Evolutionary conservation across 2,113 vertebrate genomes (phyloP), one percentile per base, ranked within the genome.

Genomic region (Sturnus vulgaris): DNA sequence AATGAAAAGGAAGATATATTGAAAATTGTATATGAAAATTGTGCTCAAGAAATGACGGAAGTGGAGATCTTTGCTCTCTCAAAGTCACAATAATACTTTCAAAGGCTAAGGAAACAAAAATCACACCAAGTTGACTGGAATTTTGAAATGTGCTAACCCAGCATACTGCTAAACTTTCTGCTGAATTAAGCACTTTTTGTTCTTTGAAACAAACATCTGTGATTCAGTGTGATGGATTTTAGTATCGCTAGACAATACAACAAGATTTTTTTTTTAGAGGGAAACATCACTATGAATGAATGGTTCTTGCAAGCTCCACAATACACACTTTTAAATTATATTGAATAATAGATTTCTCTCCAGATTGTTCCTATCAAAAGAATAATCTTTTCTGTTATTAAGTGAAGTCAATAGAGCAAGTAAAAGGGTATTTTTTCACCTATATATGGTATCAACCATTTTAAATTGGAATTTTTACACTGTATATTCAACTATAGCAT

Each of bases 151-250:
- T 95, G 94, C 82, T 81, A 88, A 88, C 80, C 94, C 93, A 97
- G 96, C 92, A 94, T 10, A 46, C n/a, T 90, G 90, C 76, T 64
- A 76, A 72, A 63, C 18, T 75, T 96, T 93, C 92, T 96, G 86
- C 93, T 96, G 94, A 93, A 88, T 9, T 60, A 65, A 92, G 94
- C 93, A 95, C n/a, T 68, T 95, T 92, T 88, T 77, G 21, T 56
- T 75, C 92, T 96, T 92, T 94, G 88, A 93, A 95, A 95, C 49
- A 96, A 93, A 94, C 85, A 88, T 92, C 96, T 95, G 94, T 92
- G 88, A 75, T 81, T 92, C 90, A 92, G 18, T 80, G 90, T 78
- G 82, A 83, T 78, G 71, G 92, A 93, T 94, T 96, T 95, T 63
- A 78, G 81, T 75, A 56, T 15, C 83, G 90, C 75, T 55, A 86